phyloP scores from a whole-genome alignment of 2,888 invertebrate genomes.

The Dioctria rufipes region DNA sequence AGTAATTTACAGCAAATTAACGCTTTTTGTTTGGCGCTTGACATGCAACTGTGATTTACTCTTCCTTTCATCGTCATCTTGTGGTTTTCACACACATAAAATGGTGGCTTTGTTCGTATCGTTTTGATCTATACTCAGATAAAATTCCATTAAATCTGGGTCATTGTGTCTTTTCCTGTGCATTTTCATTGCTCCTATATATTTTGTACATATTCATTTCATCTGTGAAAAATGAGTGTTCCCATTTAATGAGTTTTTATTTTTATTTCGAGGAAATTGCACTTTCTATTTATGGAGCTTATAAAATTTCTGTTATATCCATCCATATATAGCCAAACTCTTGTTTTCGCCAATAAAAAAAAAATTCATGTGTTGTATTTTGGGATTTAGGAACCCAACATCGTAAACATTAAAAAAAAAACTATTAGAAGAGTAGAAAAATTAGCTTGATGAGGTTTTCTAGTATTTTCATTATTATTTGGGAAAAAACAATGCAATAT shows the following conservation, averaged over 20 bases:
- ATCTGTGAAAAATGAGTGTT: neutral
- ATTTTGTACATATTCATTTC: neutral
- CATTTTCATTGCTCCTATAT: conserved; percentile 5
- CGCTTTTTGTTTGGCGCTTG: neutral
- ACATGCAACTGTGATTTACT: conserved; percentile 37
- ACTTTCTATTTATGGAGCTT: conserved; percentile 8
- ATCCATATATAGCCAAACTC: neutral
- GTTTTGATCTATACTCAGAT: conserved; percentile 13
- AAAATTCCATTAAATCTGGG: conserved; percentile 23
- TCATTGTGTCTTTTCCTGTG: conserved; percentile 1
- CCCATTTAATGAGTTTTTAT: neutral
- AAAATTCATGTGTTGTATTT: neutral
- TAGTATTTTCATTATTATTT: too few relatives aligned
- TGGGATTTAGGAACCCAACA: too few relatives aligned
- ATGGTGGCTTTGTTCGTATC: conserved; percentile 17
- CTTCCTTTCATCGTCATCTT: conserved; percentile 2
- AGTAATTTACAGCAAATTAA: conserved; percentile 30
- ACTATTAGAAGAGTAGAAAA: too few relatives aligned
- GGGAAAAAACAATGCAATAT: too few relatives aligned
- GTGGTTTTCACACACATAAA: neutral
- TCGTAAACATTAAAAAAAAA: too few relatives aligned
- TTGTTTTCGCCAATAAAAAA: neutral
- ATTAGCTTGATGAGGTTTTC: too few relatives aligned
- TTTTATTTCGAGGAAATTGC: conserved; percentile 2
- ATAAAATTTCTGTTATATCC: neutral